Conservation (phyloP, 2,113 vertebrate species). For the Electrona antarctica region DNA sequence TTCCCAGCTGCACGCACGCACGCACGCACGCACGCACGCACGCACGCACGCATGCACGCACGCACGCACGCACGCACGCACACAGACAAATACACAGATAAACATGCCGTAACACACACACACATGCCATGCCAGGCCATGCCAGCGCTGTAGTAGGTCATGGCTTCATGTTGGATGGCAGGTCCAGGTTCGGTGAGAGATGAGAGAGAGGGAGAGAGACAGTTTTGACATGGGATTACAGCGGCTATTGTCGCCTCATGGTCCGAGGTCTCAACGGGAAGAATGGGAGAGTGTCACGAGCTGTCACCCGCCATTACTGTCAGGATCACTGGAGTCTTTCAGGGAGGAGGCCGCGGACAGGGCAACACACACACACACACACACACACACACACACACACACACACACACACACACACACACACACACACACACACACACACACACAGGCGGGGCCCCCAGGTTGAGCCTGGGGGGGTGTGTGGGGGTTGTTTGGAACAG, state of each 20-base stretch:
- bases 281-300: slow-evolving; percentile 83
- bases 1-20: background rate
- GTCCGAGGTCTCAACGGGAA: slow-evolving; percentile 82
- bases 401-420: too few species aligned
- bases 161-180: too few species aligned
- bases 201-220: slow-evolving; percentile 52
- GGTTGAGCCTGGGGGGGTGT: slow-evolving; percentile 62
- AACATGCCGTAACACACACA: background rate
- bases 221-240: slow-evolving; percentile 85
- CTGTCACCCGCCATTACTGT: slow-evolving; percentile 86
- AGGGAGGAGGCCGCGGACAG: slow-evolving; percentile 62
- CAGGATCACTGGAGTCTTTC: slow-evolving; percentile 83
- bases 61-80: slow-evolving; percentile 5
- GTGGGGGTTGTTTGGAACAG: slow-evolving; percentile 66
- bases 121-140: background rate
- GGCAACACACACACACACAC: slow-evolving; percentile 39
- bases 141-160: too few species aligned
- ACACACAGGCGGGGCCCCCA: slow-evolving; percentile 66
- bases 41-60: background rate
- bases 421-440: too few species aligned
- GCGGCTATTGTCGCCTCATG: slow-evolving; percentile 78
- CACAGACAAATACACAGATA: background rate
- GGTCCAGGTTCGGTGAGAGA: too few species aligned
- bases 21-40: slow-evolving; percentile 32
- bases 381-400: too few species aligned